Conservation (phyloP, 2,113 vertebrate species). For the Erpornis zantholeuca region DNA sequence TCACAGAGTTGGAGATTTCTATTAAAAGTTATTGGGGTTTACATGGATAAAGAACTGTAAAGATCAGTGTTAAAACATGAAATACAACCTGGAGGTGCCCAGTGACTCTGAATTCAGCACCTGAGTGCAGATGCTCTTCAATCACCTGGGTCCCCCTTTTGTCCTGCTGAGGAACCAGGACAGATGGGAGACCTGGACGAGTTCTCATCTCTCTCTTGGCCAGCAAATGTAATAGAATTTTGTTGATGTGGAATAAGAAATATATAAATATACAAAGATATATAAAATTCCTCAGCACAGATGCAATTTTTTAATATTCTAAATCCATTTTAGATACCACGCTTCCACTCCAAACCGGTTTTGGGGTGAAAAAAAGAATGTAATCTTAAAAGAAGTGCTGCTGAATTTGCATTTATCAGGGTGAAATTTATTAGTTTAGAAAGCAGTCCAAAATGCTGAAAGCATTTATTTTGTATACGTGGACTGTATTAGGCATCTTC, state of each 20-base stretch:
- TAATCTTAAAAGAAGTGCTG: neutral
- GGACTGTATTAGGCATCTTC: neutral
- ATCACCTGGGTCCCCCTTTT: neutral
- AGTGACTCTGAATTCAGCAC: neutral
- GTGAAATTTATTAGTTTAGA: slow-evolving; percentile 32
- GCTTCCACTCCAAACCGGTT: slow-evolving; percentile 24
- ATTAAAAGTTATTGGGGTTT: neutral
- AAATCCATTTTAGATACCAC: neutral
- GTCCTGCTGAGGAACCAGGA: neutral
- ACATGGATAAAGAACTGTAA: neutral
- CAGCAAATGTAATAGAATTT: neutral
- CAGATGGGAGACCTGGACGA: accelerated
- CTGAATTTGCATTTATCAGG: slow-evolving; percentile 34
- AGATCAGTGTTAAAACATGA: neutral
- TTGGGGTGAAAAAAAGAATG: neutral
- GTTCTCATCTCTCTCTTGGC: neutral
- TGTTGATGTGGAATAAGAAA: neutral
- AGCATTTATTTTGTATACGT: neutral
- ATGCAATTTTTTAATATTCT: neutral
- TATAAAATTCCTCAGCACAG: neutral
- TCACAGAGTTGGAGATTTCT: neutral
- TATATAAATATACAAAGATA: neutral
- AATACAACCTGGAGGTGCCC: neutral
- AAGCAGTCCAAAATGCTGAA: neutral
- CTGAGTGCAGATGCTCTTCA: neutral